phyloP scores from a whole-genome alignment of 2,888 invertebrate genomes.

The Eudiplozoon nipponicum region DNA sequence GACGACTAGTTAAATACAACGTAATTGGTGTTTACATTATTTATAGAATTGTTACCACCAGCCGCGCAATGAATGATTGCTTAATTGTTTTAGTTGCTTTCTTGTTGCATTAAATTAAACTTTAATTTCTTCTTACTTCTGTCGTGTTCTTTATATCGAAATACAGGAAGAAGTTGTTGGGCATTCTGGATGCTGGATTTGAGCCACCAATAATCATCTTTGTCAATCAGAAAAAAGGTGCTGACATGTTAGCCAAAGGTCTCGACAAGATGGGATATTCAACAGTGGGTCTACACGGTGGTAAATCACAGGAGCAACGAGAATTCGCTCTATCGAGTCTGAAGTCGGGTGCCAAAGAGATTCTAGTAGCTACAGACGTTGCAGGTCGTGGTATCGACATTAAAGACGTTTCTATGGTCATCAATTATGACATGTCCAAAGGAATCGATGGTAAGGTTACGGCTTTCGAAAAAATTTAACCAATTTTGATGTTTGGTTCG shows the following conservation, averaged over 20 bases:
- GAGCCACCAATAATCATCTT: conserved; percentile 95
- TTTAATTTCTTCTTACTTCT: background rate
- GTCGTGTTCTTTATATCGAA: conserved; percentile 3
- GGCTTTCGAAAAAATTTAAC: conserved; percentile 1
- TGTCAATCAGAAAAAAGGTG: conserved; percentile 98
- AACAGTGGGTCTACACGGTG: conserved; percentile 60
- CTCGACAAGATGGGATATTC: conserved; percentile 55
- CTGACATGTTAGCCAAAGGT: conserved; percentile 76
- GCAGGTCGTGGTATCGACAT: conserved; percentile 99
- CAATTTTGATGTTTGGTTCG: conserved; percentile 4
- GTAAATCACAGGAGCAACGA: conserved; percentile 94
- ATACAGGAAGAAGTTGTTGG: conserved; percentile 49
- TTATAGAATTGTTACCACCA: too few relatives aligned
- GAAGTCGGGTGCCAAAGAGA: conserved; percentile 75
- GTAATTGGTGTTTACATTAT: too few relatives aligned
- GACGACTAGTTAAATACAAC: too few relatives aligned
- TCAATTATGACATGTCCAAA: conserved; percentile 99
- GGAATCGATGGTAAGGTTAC: conserved; percentile 45
- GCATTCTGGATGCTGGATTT: conserved; percentile 48
- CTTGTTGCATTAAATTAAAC: background rate
- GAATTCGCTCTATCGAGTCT: conserved; percentile 82
- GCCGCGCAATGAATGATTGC: too few relatives aligned
- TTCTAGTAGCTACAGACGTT: conserved; percentile 89
- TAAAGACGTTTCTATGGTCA: conserved; percentile 87
- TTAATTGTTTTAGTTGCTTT: conserved; percentile 3